These are phyloP conservation scores for Poecilia velifera DNA, from an alignment of 2,797 vertebrate species.

Conservation along the genomic window DNA sequence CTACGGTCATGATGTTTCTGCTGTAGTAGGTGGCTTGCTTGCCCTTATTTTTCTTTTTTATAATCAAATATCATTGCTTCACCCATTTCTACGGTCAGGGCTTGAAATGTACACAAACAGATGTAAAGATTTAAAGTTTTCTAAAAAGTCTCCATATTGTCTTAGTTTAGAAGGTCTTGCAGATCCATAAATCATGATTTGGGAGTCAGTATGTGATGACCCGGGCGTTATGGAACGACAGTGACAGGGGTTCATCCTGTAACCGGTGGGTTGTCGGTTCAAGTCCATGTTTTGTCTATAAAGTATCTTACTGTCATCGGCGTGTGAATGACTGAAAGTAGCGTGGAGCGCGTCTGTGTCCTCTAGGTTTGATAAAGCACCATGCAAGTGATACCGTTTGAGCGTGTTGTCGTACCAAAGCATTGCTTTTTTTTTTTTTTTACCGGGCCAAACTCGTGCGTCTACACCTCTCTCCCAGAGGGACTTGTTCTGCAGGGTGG, in stretches of 20 bases:
- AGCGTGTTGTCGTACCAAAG: slow-evolving; percentile 19
- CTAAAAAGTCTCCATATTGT: neutral
- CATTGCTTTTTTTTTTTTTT: slow-evolving; percentile 12
- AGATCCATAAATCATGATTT: neutral
- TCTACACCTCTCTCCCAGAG: slow-evolving; percentile 30
- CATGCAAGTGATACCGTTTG: no score
- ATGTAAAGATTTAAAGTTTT: neutral
- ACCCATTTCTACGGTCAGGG: neutral
- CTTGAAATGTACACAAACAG: neutral
- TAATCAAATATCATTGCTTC: neutral
- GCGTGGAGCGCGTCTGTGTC: no score
- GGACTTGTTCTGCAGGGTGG: slow-evolving; percentile 39
- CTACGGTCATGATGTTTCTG: neutral
- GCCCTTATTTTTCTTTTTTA: neutral
- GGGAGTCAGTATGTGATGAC: neutral
- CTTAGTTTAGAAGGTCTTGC: neutral
- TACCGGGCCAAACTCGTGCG: slow-evolving; percentile 20
- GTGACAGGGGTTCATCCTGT: no score
- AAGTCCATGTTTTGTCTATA: no score
- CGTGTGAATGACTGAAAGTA: no score
- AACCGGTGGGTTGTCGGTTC: no score
- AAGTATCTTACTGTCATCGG: no score
- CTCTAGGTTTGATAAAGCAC: no score
- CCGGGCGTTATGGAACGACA: neutral
- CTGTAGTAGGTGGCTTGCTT: neutral